Percentiles rank a stretch among this genome's conserved stretches.
Evolutionary conservation across 2,113 vertebrate species (phyloP).

Genomic region (Rhinolophus sinicus): DNA sequence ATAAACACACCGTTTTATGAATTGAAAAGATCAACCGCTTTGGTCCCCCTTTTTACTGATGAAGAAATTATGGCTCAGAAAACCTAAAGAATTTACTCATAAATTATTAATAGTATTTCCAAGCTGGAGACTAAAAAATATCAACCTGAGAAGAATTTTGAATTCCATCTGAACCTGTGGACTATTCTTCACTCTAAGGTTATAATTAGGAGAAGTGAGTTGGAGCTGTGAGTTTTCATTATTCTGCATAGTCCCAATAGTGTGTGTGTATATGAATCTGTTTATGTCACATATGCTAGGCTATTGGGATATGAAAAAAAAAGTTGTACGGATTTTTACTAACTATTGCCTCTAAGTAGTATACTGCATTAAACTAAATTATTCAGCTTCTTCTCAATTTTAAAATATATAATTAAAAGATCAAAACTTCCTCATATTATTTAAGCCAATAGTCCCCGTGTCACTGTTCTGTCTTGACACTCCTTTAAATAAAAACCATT

Average conservation of each 20-base stretch:
- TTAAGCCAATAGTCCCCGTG: neutral
- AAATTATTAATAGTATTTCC: neutral
- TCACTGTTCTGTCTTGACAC: neutral
- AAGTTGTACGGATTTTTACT: neutral
- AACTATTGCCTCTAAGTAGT: neutral
- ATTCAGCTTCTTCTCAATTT: neutral
- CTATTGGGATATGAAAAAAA: neutral
- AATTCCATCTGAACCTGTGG: neutral
- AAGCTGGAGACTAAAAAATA: neutral
- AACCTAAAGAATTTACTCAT: constrained; percentile 2
- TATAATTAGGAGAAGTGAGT: neutral
- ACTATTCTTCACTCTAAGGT: neutral
- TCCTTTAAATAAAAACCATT: neutral
- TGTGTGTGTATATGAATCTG: neutral
- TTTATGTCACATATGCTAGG: neutral
- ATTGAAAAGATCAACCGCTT: neutral
- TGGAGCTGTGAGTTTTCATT: neutral
- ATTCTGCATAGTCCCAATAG: neutral
- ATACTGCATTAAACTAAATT: constrained; percentile 13
- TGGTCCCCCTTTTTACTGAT: neutral
- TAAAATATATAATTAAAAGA: constrained; percentile 33
- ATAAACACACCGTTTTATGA: neutral
- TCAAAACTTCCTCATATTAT: constrained; percentile 8
- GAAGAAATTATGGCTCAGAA: neutral
- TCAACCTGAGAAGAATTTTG: neutral